A percentile compares a stretch with the other conserved stretches of the same genome.
These are phyloP conservation scores for Tyria jacobaeae DNA, from an alignment of 2,888 invertebrate genomes.

Conservation along the genomic window DNA sequence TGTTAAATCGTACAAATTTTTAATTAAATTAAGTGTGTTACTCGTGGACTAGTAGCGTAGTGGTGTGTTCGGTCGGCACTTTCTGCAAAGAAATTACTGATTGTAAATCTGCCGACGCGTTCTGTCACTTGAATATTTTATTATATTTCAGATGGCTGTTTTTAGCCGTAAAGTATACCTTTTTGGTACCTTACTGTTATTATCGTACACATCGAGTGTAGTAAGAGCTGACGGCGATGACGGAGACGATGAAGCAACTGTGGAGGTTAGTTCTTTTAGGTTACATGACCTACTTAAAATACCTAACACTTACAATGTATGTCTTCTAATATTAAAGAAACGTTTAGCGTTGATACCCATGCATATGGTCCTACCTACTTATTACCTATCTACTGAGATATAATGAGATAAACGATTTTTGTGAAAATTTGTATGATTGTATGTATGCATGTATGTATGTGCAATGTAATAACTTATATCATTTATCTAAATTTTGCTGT, in stretches of 20 bases:
- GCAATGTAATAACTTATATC: too few relatives aligned
- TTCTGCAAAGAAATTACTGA: conserved; percentile 18
- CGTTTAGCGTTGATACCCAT: not conserved
- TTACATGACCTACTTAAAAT: conserved; percentile 57
- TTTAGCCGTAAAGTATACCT: conserved; percentile 63
- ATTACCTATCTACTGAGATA: not conserved
- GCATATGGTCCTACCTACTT: conserved; percentile 1
- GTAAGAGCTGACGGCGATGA: conserved; percentile 62
- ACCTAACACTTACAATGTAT: not conserved
- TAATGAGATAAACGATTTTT: conserved; percentile 8
- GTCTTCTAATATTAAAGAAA: conserved; percentile 1
- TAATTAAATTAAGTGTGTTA: conserved; percentile 47
- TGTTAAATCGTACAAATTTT: conserved; percentile 32
- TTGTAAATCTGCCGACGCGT: conserved; percentile 35
- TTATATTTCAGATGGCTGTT: conserved; percentile 78
- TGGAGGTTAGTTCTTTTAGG: conserved; percentile 76
- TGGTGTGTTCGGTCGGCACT: conserved; percentile 23
- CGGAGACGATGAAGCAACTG: conserved; percentile 69
- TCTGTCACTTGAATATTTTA: conserved; percentile 23
- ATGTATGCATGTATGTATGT: too few relatives aligned
- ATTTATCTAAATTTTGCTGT: too few relatives aligned
- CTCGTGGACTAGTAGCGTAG: conserved; percentile 19
- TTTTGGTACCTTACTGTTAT: conserved; percentile 66
- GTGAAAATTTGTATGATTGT: too few relatives aligned
- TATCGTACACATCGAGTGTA: conserved; percentile 56